Evolutionary conservation across 2,888 invertebrate genomes (phyloP).

Genomic region (Athetis lepigone): DNA sequence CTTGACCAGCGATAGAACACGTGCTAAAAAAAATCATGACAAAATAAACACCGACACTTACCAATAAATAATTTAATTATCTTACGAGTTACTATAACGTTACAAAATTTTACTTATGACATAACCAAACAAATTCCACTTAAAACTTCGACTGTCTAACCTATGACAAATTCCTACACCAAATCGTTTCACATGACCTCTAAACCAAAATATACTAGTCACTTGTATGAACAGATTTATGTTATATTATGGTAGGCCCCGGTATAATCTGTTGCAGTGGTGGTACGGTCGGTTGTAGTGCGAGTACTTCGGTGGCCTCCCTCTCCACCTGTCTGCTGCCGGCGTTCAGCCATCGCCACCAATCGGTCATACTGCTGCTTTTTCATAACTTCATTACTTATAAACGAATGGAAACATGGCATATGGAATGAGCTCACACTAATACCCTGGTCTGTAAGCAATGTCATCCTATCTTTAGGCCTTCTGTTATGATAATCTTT

Average conservation of each 20-base stretch:
- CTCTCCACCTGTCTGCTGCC: not conserved
- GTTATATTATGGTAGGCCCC: too few species aligned
- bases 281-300: too few species aligned
- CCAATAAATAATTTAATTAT: slow-evolving; percentile 59
- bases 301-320: too few species aligned
- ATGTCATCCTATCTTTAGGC: slow-evolving; percentile 72
- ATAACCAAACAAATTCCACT: slow-evolving; percentile 76
- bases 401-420: slow-evolving; percentile 84
- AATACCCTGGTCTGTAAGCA: slow-evolving; percentile 76
- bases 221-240: too few species aligned
- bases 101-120: slow-evolving; percentile 82
- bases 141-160: slow-evolving; percentile 57
- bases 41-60: not conserved
- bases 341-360: slow-evolving; percentile 43
- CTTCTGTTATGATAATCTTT: slow-evolving; percentile 72
- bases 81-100: slow-evolving; percentile 70
- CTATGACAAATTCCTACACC: slow-evolving; percentile 71
- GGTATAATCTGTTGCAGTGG: too few species aligned
- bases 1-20: too few species aligned
- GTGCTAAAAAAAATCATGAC: not conserved
- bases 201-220: slow-evolving; percentile 54
- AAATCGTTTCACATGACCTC: slow-evolving; percentile 48
- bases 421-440: slow-evolving; percentile 84
- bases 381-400: slow-evolving; percentile 77
- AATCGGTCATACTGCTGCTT: slow-evolving; percentile 72